Conservation (phyloP, 2,113 vertebrate genomes). For the Strix uralensis region DNA sequence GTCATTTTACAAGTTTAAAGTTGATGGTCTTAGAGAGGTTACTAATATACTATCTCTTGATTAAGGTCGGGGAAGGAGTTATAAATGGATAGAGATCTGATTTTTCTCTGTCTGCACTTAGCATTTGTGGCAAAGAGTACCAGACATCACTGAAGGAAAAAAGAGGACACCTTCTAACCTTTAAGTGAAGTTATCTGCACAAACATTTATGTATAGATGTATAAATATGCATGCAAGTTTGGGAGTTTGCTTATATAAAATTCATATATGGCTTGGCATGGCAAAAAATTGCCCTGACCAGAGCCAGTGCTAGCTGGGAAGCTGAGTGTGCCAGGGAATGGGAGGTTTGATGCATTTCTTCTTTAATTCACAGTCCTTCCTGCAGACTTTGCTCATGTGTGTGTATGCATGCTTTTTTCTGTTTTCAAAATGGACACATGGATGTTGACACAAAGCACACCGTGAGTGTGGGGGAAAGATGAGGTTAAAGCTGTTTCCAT, state of each 20-base stretch:
- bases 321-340: neutral
- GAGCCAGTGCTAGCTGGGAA: neutral
- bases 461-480: neutral
- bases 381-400: neutral
- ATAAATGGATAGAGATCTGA: neutral
- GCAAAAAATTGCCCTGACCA: neutral
- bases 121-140: neutral
- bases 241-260: neutral
- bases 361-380: neutral
- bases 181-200: neutral
- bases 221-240: neutral
- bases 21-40: neutral
- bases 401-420: accelerated
- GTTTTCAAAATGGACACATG: neutral
- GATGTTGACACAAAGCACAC: neutral
- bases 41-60: neutral
- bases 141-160: neutral
- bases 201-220: neutral
- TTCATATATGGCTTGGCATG: neutral
- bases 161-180: neutral
- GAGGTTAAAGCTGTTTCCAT: neutral
- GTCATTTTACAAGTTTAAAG: neutral
- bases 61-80: neutral
- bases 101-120: neutral
- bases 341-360: neutral